A percentile compares a stretch with the other conserved stretches of the same genome.
Conservation (phyloP, 30 jellyfish, hydroid and myxozoan genomes). For the Phacellophora camtschatica region DNA sequence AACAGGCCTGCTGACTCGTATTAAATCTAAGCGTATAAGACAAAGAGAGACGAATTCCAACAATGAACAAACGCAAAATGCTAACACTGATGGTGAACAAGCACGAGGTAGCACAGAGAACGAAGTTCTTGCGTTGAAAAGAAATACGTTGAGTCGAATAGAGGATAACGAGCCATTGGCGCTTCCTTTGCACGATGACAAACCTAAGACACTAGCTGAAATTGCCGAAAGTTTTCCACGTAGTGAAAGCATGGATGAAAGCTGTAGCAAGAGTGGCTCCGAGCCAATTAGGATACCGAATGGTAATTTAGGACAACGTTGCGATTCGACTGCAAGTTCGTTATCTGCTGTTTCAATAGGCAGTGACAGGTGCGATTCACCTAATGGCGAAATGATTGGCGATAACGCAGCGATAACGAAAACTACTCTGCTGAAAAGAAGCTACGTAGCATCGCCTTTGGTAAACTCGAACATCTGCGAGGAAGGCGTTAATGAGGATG, state of each 20-base stretch:
- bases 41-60: not conserved
- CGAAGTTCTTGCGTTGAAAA: not conserved
- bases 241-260: not conserved
- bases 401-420: not conserved
- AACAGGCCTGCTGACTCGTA: conserved; percentile 6
- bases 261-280: not conserved
- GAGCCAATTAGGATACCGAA: conserved; percentile 17
- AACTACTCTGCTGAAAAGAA: not conserved
- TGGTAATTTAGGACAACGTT: conserved; percentile 10
- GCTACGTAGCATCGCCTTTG: not conserved
- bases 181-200: not conserved
- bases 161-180: not conserved
- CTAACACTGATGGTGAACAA: not conserved
- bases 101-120: not conserved
- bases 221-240: conserved; percentile 9
- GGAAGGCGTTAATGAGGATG: too few species aligned
- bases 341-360: conserved; percentile 35
- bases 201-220: conserved; percentile 34
- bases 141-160: not conserved
- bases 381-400: not conserved
- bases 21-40: conserved; percentile 11
- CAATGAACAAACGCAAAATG: not conserved
- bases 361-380: not conserved
- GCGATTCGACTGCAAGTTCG: conserved; percentile 48
- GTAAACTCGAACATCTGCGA: too few species aligned